Evolutionary conservation across 2,888 invertebrate genomes (phyloP).

Genomic region (Psylliodes chrysocephalus): DNA sequence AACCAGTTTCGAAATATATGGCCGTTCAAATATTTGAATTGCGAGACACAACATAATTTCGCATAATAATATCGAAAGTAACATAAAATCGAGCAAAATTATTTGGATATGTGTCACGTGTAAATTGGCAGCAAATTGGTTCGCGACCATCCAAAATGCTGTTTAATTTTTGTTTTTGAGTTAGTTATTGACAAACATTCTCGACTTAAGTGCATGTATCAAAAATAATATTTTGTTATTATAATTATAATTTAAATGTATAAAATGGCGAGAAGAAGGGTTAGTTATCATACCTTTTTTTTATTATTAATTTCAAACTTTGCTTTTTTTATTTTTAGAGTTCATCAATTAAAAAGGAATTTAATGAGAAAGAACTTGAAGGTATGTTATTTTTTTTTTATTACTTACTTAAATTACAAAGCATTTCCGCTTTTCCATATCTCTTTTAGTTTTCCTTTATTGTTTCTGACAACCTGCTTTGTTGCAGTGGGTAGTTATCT

Average conservation of each 20-base stretch:
- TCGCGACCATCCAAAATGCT: background rate
- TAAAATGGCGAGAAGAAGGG: slow-evolving; percentile 31
- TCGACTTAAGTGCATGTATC: background rate
- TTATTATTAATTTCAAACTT: background rate
- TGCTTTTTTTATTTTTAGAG: slow-evolving; percentile 44
- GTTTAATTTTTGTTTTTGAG: background rate
- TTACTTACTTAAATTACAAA: background rate
- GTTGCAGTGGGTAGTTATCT: too few species aligned
- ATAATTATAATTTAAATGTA: too few species aligned
- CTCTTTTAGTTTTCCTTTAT: too few species aligned
- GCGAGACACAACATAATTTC: too few species aligned
- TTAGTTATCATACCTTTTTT: background rate
- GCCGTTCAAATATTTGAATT: background rate
- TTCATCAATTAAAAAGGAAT: slow-evolving; percentile 55
- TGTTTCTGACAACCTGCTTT: too few species aligned
- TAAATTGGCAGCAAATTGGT: background rate
- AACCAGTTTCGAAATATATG: too few species aligned
- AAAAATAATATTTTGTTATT: too few species aligned
- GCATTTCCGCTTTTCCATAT: too few species aligned
- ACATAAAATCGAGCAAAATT: background rate
- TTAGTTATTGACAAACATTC: background rate
- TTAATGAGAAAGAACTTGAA: slow-evolving; percentile 54
- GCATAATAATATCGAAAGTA: too few species aligned
- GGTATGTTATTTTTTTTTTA: slow-evolving; percentile 43
- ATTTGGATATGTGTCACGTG: slow-evolving; percentile 2